Percentiles rank a stretch among this genome's conserved stretches.
phyloP scores from a whole-genome alignment of 1,140 invertebrate species.

The Drosophila nigrodunni region DNA sequence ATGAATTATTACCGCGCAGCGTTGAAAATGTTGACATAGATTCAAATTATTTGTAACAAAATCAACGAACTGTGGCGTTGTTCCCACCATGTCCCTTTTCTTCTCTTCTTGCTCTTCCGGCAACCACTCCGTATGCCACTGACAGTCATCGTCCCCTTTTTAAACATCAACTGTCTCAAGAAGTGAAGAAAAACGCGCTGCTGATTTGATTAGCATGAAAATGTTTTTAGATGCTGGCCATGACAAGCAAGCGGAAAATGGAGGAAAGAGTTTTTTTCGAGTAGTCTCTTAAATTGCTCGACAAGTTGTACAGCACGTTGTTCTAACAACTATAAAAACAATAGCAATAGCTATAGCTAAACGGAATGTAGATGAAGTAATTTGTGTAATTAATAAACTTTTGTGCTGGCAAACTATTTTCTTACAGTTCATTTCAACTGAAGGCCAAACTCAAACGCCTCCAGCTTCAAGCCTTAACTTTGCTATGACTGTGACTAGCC shows the following conservation, averaged over 20 bases:
- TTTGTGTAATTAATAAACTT: slow-evolving; percentile 57
- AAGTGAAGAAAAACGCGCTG: slow-evolving; percentile 29
- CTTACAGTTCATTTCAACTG: slow-evolving; percentile 63
- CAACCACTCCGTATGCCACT: too few relatives aligned
- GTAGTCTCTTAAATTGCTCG: slow-evolving; percentile 20
- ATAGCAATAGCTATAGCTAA: neutral
- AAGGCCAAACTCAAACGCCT: slow-evolving; percentile 45
- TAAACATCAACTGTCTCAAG: neutral
- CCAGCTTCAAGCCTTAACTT: slow-evolving; percentile 35
- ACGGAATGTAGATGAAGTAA: slow-evolving; percentile 35
- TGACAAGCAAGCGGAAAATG: neutral
- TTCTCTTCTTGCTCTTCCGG: neutral
- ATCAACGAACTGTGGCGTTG: slow-evolving; percentile 68
- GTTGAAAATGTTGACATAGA: slow-evolving; percentile 77
- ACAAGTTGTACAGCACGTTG: slow-evolving; percentile 32
- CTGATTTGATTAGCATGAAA: slow-evolving; percentile 73
- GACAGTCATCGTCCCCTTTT: neutral
- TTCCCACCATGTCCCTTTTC: slow-evolving; percentile 3
- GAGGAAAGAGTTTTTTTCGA: slow-evolving; percentile 38
- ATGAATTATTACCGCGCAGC: slow-evolving; percentile 76
- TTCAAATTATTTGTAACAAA: slow-evolving; percentile 80
- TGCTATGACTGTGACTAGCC: slow-evolving; percentile 29
- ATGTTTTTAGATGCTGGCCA: slow-evolving; percentile 30
- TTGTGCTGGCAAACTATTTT: slow-evolving; percentile 53
- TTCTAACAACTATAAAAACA: slow-evolving; percentile 6